Conservation (phyloP, 2,888 invertebrate genomes). For the Steromphala cineraria region DNA sequence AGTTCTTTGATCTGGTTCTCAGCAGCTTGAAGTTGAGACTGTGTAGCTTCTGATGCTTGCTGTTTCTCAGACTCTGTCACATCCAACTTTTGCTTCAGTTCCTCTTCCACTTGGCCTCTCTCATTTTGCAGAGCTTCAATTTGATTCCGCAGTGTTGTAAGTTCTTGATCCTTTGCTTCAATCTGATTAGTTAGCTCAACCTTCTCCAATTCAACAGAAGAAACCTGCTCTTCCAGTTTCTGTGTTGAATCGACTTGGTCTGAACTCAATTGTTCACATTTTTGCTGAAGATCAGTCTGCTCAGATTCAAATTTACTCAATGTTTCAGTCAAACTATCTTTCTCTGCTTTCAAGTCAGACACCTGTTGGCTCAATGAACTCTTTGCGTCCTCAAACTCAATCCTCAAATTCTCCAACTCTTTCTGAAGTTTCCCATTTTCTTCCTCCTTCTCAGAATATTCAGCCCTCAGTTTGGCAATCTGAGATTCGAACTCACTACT, state of each 20-base stretch:
- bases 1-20: conserved; percentile 24
- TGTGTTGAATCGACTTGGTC: neutral
- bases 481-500: conserved; percentile 40
- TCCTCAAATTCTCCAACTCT: conserved; percentile 50
- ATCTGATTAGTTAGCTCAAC: conserved; percentile 38
- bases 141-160: conserved; percentile 32
- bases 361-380: neutral
- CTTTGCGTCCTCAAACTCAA: neutral
- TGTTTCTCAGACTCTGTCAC: conserved; percentile 32
- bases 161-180: conserved; percentile 40
- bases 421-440: conserved; percentile 54
- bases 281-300: neutral
- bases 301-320: conserved; percentile 11
- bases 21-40: neutral
- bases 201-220: conserved; percentile 31
- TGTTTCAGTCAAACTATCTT: neutral
- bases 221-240: conserved; percentile 4
- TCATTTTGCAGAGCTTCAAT: conserved; percentile 35
- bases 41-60: neutral
- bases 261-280: conserved; percentile 19
- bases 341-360: conserved; percentile 6
- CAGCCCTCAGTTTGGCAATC: neutral
- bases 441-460: conserved; percentile 36
- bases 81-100: conserved; percentile 38
- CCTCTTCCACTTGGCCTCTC: conserved; percentile 36